Evolutionary conservation across 2,888 invertebrate species (phyloP).

Genomic region (Epinotia ramella): DNA sequence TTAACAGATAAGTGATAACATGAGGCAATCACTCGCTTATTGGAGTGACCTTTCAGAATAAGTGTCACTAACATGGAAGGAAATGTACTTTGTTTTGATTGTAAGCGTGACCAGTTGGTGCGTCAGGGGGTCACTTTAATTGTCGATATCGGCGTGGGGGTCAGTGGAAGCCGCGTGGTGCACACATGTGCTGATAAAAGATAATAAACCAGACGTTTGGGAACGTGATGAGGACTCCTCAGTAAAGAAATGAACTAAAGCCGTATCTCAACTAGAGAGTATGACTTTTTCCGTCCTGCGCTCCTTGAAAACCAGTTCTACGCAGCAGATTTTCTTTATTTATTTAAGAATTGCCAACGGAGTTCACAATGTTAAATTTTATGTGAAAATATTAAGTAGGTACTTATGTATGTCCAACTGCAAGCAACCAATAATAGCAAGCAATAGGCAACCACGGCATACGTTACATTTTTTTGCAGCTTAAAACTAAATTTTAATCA

Average conservation of each 20-base stretch:
- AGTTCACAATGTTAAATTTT: no score
- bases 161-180: conserved; percentile 13
- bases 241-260: not conserved
- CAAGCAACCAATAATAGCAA: no score
- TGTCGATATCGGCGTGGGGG: conserved; percentile 21
- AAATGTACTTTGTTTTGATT: conserved; percentile 30
- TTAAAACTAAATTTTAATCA: no score
- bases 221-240: conserved; percentile 6
- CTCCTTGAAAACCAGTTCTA: no score
- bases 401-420: no score
- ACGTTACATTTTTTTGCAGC: no score
- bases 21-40: not conserved
- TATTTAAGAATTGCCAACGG: no score
- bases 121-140: conserved; percentile 9
- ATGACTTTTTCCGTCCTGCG: no score
- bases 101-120: conserved; percentile 2
- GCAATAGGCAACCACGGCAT: no score
- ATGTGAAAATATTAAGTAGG: no score
- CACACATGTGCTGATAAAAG: conserved; percentile 19
- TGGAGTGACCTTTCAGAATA: conserved; percentile 7
- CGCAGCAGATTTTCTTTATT: no score
- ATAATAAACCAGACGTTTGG: not conserved
- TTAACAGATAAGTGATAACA: not conserved
- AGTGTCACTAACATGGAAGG: conserved; percentile 1
- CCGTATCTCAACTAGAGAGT: not conserved